Evolutionary conservation across 2,113 vertebrate species (phyloP).

Genomic region (Rhinogobius similis): DNA sequence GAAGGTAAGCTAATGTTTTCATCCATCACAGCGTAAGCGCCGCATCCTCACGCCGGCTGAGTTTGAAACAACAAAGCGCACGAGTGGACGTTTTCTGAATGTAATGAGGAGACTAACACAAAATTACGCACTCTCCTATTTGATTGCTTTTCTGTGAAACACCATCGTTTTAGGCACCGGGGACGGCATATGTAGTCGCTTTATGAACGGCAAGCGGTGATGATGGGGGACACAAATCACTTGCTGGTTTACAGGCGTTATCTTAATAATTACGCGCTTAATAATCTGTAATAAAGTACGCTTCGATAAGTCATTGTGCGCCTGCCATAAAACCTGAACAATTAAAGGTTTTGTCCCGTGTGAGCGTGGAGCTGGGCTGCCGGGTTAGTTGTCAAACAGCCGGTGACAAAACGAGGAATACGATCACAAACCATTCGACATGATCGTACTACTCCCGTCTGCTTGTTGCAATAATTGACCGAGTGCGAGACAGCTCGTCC

Average conservation of each 20-base stretch:
- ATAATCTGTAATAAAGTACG: not conserved
- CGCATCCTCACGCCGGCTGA: constrained; percentile 60
- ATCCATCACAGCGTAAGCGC: constrained; percentile 38
- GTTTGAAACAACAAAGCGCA: constrained; percentile 65
- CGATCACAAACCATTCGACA: not conserved
- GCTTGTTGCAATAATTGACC: not conserved
- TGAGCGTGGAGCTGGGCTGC: constrained; percentile 45
- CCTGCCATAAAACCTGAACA: not conserved
- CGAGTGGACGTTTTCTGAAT: not conserved
- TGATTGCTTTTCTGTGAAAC: not conserved
- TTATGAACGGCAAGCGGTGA: not conserved
- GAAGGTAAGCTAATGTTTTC: constrained; percentile 77
- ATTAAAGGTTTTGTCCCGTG: not conserved
- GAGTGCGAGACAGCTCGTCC: not conserved
- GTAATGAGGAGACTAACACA: not conserved
- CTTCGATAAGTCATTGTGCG: not conserved
- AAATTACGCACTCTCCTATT: not conserved
- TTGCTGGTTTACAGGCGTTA: constrained; percentile 44
- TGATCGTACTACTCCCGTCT: not conserved
- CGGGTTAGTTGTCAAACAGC: constrained; percentile 32
- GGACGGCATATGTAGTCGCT: not conserved
- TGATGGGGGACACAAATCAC: constrained; percentile 44
- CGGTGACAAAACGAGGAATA: not conserved
- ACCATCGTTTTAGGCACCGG: not conserved
- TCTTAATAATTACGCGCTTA: constrained; percentile 7